Evolutionary conservation across 2,888 invertebrate species (phyloP).

Genomic region (Lasioglossum figueresi): DNA sequence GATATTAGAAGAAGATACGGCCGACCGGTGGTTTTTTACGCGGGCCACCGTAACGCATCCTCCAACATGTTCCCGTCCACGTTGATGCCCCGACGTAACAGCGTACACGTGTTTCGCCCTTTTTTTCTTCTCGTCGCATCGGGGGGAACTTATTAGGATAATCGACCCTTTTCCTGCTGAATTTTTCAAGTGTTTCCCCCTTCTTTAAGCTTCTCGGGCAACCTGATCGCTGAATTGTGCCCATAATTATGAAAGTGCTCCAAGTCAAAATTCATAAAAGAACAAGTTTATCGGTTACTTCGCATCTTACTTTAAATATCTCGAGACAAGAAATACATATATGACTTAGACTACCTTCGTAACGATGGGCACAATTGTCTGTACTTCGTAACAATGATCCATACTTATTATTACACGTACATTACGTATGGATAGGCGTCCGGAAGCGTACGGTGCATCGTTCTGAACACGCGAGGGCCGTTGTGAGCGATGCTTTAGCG

Average conservation of each 20-base stretch:
- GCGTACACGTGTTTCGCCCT: background rate
- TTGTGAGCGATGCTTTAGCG: constrained; percentile 23
- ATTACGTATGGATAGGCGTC: background rate
- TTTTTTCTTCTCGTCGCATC: background rate
- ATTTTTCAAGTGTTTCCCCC: background rate
- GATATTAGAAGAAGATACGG: constrained; percentile 57
- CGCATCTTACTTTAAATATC: too few relatives aligned
- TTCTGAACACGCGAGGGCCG: background rate
- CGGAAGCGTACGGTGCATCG: constrained; percentile 2
- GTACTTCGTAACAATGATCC: background rate
- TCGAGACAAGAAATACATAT: too few relatives aligned
- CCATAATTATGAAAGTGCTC: too few relatives aligned
- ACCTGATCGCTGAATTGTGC: background rate
- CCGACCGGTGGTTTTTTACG: constrained; percentile 12
- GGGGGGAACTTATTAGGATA: background rate
- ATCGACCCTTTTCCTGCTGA: background rate
- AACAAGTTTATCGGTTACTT: too few relatives aligned
- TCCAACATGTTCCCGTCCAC: background rate
- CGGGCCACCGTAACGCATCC: background rate
- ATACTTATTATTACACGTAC: background rate
- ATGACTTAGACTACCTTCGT: too few relatives aligned
- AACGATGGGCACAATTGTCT: background rate
- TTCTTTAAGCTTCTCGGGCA: background rate
- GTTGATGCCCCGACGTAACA: constrained; percentile 20
- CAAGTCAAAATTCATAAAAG: too few relatives aligned